Base-by-base conservation (phyloP, 2,888 invertebrate genomes). In the Heterodera filipjevi region DNA sequence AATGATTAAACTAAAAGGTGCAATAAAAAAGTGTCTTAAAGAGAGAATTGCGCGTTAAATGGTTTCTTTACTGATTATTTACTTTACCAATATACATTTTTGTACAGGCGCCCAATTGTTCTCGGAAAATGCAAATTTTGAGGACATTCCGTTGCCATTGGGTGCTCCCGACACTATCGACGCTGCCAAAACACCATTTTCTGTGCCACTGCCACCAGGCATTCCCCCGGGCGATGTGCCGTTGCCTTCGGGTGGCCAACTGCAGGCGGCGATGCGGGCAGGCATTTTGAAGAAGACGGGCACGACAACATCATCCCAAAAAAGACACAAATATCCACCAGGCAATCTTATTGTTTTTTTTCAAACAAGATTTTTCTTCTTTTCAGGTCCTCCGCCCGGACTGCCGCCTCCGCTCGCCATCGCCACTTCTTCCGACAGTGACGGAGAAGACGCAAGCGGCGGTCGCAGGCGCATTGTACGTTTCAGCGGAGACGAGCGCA, bases 351-450 rank as follows among this genome's bases (percentile, higher is more conserved):
- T 39, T n/a, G 1, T 71, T 35, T 71, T 30, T 2, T 16, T 71
- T 33, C 49, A 33, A 39, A 12, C 32, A 14, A 3, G 27, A 33
- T 39, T 49, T 44, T 76, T 5, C 16, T 32, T 27, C 22, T 83
- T 83, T 1, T 83, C 84, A n/a, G 87, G 87, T 19, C 84, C 84
- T 10, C 87, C 87, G 14, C 83, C 84, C 68, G 86, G 86, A 59
- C 32, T 82, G 30, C 85, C 86, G 14, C 85, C 84, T 32, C 84
- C 32, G 66, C 30, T 81, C n/a, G 22, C 66, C 35, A 77, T 79
- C 66, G 79, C 77, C 14, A 78, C 82, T 59, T 59, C 59, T 2
- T n/a, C 59, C 5, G 59, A 59, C 59, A 59, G 59, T n/a, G 59
- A 59, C 14, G 77, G 79, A 27, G 84, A 84, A 46, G 86, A 86